Evolutionary conservation across 2,113 vertebrate species (phyloP), one percentile per base, ranked within the genome.

Genomic region (Petromus typicus): DNA sequence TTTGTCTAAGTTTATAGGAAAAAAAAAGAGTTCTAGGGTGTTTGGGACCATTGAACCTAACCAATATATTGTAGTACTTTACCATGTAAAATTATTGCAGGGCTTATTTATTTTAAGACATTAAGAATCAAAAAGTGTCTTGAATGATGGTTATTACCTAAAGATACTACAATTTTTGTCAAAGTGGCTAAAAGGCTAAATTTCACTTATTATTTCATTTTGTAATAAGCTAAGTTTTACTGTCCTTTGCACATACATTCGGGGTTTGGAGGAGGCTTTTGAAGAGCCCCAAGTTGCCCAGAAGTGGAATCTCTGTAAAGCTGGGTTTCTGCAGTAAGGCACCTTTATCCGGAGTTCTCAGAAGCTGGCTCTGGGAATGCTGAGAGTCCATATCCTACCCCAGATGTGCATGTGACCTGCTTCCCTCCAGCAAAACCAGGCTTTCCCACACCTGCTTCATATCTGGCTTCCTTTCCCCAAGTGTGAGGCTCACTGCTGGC

Each of bases 101-200:
- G 10, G 18, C 61, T 32, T 56, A 27, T 79, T 95, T 89, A 61
- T 78, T 75, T 73, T 37, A 78, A 86, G 40, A 84, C 7, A 45
- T 51, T 54, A 43, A 43, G 75, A 75, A 83, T 34, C 37, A 61
- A 92, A 54, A 64, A 32, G 54, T 43, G 13, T 11, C 45, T 73
- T 56, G 43, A n/a, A 45, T 45, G 32, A 22, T 79, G 57, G 27
- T 61, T 75, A 54, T 59, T 18, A 18, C n/a, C 80, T 91, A 85
- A 90, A 64, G 37, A 95, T 13, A 78, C 81, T 59, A 86, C 11
- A 32, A 0, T 78, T 93, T 96, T 59, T 67, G 64, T 25, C n/a
- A 59, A 71, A 20, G 45, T 66, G 27, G 30, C 22, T 30, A 11
- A 87, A 18, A 48, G 2, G 3, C 48, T 66, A 43, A 32, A 2